Base-by-base conservation (phyloP, 2,797 vertebrate genomes). In the Sebastes minor region DNA sequence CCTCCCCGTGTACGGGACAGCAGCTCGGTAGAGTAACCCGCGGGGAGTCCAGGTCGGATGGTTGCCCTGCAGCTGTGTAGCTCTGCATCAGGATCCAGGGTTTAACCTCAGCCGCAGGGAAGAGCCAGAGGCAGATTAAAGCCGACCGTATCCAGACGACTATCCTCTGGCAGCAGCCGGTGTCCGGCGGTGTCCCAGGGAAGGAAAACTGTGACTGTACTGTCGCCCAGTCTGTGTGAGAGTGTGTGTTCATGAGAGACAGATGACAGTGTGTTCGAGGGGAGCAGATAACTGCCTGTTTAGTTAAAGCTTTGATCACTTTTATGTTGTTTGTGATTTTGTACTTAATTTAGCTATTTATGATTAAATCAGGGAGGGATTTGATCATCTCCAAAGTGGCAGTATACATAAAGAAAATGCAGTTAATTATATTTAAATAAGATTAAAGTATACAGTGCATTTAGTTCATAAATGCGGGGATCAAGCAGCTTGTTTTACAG, bases 91-190 rank as follows among this genome's bases (percentile, higher is more conserved):
- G 85, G 79, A 88, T 88, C 69, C 78, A 70, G 89, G 82, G 55
- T 86, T 91, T 86, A 84, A 86, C 78, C 75, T 78, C 69, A 68
- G 62, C 82, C 11, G 30, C 78, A 74, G 84, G 74, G 76, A 84
- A 84, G 81, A 86, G 80, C 75, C 82, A 81, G 70, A 77, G 74
- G 76, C 85, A 86, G 87, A 91, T 89, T 90, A 92, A 85, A 79
- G 73, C 61, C 3, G 74, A 70, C 49, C 4, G 81, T 87, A 85
- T 85, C 76, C 80, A 65, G 53, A 52, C 59, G 20, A 61, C 57
- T 60, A 59, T 80, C 81, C 81, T 82, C 69, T 82, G 69, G 68
- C 75, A 81, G 59, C 66, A 28, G 74, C 72, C 35, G 27, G 27
- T 22, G 66, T 86, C 76, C 73, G n/a, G 65, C 65, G 1, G 55